phyloP scores from a whole-genome alignment of 2,888 invertebrate species.

The Dendrolimus houi region DNA sequence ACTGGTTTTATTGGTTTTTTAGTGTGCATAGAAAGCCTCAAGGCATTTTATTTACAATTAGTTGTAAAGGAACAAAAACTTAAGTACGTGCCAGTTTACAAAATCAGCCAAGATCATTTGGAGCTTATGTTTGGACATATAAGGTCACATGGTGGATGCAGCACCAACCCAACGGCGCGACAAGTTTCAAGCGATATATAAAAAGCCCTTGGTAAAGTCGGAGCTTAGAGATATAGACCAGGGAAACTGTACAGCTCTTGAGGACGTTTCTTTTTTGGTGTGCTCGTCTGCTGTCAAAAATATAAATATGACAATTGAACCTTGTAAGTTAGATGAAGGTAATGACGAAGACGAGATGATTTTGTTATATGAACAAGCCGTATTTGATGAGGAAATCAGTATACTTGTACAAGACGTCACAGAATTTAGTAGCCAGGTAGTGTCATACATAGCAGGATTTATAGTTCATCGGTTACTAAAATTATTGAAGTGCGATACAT shows the following conservation, averaged over 20 bases:
- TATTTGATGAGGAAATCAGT: background rate
- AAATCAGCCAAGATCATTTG: too few relatives aligned
- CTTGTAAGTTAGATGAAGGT: too few relatives aligned
- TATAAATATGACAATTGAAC: too few relatives aligned
- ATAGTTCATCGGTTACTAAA: slow-evolving; percentile 11
- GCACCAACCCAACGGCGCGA: too few relatives aligned
- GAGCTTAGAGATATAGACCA: slow-evolving; percentile 4
- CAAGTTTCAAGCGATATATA: too few relatives aligned
- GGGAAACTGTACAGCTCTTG: slow-evolving; percentile 8
- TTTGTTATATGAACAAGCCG: background rate
- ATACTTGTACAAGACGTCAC: too few relatives aligned
- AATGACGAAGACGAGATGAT: too few relatives aligned
- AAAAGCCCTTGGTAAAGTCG: slow-evolving; percentile 3
- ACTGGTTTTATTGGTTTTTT: slow-evolving; percentile 24
- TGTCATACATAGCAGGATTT: slow-evolving; percentile 13
- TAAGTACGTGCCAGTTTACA: too few relatives aligned
- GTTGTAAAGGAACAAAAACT: too few relatives aligned
- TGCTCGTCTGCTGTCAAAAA: slow-evolving; percentile 1
- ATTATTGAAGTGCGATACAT: slow-evolving; percentile 11
- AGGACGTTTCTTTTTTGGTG: slow-evolving; percentile 5
- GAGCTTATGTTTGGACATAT: too few relatives aligned
- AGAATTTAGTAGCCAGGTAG: background rate
- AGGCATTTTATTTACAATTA: too few relatives aligned
- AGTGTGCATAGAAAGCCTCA: slow-evolving; percentile 11
- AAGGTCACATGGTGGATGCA: too few relatives aligned